Evolutionary conservation across 2,888 invertebrate genomes (phyloP).

Genomic region (Ormyrus thymus): DNA sequence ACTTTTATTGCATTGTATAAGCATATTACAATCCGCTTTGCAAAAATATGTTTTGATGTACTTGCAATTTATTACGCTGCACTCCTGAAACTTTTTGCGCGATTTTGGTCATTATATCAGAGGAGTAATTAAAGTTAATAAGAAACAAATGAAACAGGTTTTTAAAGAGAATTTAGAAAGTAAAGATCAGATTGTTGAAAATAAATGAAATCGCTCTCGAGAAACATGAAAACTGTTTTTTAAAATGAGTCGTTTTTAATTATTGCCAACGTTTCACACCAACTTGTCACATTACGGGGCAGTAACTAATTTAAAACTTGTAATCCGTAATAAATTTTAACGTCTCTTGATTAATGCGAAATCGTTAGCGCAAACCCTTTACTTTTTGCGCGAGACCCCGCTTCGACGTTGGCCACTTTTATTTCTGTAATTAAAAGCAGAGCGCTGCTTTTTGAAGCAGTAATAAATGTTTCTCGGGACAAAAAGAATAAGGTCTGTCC

Average conservation of each 20-base stretch:
- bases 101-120: slow-evolving; percentile 9
- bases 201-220: slow-evolving; percentile 21
- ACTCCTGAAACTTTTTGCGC: not conserved
- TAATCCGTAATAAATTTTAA: slow-evolving; percentile 1
- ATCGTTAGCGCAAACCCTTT: no score
- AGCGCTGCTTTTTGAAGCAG: no score
- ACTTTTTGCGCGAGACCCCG: not conserved
- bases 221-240: not conserved
- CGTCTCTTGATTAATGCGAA: not conserved
- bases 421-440: no score
- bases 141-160: slow-evolving; percentile 21
- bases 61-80: not conserved
- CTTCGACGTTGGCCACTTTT: not conserved
- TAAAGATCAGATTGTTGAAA: slow-evolving; percentile 19
- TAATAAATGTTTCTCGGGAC: no score
- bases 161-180: slow-evolving; percentile 32
- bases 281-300: slow-evolving; percentile 11
- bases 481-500: no score
- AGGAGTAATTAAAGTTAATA: slow-evolving; percentile 21
- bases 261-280: slow-evolving; percentile 1
- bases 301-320: slow-evolving; percentile 8
- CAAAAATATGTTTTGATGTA: no score
- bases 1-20: no score
- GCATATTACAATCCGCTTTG: no score
- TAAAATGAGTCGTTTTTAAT: slow-evolving; percentile 7